phyloP scores from a whole-genome alignment of 2,888 invertebrate species.

The Empis livida region DNA sequence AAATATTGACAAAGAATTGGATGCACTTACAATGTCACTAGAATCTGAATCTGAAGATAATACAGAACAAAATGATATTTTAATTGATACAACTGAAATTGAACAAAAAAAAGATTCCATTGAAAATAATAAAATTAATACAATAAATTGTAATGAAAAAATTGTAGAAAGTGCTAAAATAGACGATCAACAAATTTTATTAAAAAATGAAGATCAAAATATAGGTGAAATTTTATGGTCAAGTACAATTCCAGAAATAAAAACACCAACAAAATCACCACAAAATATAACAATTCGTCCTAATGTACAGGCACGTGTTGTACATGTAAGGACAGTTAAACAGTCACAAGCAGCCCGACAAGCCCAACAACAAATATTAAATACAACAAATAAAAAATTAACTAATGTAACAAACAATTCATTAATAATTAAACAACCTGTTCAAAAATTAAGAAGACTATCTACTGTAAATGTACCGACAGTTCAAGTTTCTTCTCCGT shows the following conservation, averaged over 20 bases:
- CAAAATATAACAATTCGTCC: background rate
- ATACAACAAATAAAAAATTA: background rate
- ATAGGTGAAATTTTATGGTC: too few relatives aligned
- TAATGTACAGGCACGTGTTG: background rate
- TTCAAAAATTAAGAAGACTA: background rate
- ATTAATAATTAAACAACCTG: background rate
- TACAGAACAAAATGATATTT: background rate
- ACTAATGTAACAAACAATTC: background rate
- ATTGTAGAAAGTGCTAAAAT: too few relatives aligned
- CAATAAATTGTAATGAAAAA: too few relatives aligned
- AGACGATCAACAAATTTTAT: too few relatives aligned
- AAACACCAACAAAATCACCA: background rate
- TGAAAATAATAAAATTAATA: too few relatives aligned
- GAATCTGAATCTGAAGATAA: background rate
- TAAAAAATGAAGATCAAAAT: too few relatives aligned
- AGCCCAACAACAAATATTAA: background rate
- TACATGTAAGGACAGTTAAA: background rate
- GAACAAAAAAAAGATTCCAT: background rate
- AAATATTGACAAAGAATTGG: background rate
- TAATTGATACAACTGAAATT: background rate
- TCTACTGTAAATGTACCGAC: background rate
- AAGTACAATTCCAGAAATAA: background rate
- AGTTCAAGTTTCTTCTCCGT: background rate
- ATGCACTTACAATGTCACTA: background rate
- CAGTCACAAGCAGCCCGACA: background rate